phyloP scores from a whole-genome alignment of 2,113 vertebrate species.

The Nesoenas mayeri region DNA sequence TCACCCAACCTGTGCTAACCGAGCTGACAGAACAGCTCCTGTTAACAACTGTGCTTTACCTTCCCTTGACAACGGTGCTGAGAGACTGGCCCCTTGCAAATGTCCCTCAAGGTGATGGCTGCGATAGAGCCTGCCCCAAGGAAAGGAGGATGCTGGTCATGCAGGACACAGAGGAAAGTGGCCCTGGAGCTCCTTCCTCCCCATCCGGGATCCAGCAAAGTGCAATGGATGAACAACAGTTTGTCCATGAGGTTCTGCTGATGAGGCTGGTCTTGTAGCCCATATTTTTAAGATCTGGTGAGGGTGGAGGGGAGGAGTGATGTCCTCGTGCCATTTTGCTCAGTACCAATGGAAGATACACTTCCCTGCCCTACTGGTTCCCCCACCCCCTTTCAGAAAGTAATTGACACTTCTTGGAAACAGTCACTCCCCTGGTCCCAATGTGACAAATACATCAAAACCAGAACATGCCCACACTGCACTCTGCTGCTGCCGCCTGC shows the following conservation, averaged over 20 bases:
- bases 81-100: not conserved
- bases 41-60: not conserved
- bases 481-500: not conserved
- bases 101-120: accelerated
- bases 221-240: not conserved
- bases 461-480: accelerated
- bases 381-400: not conserved
- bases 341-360: not conserved
- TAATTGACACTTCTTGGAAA: not conserved
- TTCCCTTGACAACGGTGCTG: not conserved
- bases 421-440: too few relatives aligned
- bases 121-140: not conserved
- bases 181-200: not conserved
- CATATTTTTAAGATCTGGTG: not conserved
- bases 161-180: not conserved
- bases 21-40: not conserved
- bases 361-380: not conserved
- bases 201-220: not conserved
- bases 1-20: not conserved
- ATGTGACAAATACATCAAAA: not conserved
- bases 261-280: not conserved
- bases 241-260: not conserved
- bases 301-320: too few relatives aligned
- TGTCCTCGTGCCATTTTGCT: not conserved
- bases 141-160: not conserved